These are phyloP conservation scores for Agrochola lota DNA, from an alignment of 2,888 invertebrate genomes.

Conservation along the genomic window DNA sequence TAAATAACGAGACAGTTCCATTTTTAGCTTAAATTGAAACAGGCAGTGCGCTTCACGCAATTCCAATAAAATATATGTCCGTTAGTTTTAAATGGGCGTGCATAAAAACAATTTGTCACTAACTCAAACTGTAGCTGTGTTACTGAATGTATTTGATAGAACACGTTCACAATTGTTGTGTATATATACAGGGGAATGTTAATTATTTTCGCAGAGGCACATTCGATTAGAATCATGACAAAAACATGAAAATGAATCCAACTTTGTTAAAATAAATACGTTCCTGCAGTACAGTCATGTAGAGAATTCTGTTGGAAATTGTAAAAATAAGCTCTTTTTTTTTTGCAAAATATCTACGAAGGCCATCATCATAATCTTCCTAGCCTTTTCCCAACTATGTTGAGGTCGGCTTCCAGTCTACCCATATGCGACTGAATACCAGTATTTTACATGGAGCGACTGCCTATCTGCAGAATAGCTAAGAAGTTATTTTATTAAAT, in stretches of 20 bases:
- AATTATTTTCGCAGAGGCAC: background rate
- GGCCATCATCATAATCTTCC: no score
- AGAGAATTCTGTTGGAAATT: background rate
- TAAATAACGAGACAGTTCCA: slow-evolving; percentile 34
- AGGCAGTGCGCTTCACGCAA: slow-evolving; percentile 12
- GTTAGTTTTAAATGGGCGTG: slow-evolving; percentile 47
- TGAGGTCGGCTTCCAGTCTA: no score
- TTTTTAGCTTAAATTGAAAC: slow-evolving; percentile 47
- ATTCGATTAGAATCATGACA: background rate
- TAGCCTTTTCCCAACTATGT: no score
- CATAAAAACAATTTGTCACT: slow-evolving; percentile 53
- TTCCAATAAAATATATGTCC: slow-evolving; percentile 43
- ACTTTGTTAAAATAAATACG: background rate
- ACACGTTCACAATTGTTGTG: background rate
- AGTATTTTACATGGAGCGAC: no score
- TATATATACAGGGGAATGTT: background rate
- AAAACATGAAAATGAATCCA: background rate
- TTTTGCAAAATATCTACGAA: no score
- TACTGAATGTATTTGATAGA: slow-evolving; percentile 20
- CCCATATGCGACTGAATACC: no score
- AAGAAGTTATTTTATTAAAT: no score
- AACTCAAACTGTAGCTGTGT: slow-evolving; percentile 16
- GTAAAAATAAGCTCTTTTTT: no score
- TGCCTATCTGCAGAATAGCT: no score
- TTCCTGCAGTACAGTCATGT: background rate